phyloP scores from a whole-genome alignment of 2,113 vertebrate species.

The Stercorarius parasiticus region DNA sequence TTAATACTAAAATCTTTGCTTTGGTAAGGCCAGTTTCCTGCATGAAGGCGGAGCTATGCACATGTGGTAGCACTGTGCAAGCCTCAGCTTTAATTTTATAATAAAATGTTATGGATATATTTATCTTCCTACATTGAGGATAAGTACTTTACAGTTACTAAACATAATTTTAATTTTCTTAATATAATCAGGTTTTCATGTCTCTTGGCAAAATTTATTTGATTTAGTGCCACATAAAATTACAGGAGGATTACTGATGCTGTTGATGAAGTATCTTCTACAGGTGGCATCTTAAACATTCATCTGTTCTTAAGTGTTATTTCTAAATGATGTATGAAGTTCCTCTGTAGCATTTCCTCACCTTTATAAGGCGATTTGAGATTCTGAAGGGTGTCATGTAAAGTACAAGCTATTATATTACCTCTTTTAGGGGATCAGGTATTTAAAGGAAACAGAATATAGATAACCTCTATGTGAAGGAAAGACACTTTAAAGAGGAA shows the following conservation, averaged over 20 bases:
- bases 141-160: neutral
- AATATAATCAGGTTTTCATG: neutral
- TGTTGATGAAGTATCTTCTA: neutral
- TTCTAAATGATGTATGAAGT: conserved; percentile 20
- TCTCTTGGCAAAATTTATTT: neutral
- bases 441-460: neutral
- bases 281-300: neutral
- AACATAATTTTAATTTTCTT: neutral
- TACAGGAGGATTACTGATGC: neutral
- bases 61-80: neutral
- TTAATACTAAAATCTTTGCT: neutral
- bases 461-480: neutral
- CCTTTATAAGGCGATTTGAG: neutral
- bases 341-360: neutral
- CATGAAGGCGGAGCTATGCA: neutral
- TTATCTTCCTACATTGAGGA: neutral
- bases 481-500: neutral
- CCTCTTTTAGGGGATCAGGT: neutral
- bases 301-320: neutral
- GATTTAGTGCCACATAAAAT: neutral
- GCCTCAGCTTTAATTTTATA: neutral
- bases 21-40: neutral
- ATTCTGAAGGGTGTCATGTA: neutral
- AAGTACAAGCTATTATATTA: conserved; percentile 2
- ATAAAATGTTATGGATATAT: neutral